phyloP scores from a whole-genome alignment of 2,113 vertebrate species.

The Hippocampus abdominalis region DNA sequence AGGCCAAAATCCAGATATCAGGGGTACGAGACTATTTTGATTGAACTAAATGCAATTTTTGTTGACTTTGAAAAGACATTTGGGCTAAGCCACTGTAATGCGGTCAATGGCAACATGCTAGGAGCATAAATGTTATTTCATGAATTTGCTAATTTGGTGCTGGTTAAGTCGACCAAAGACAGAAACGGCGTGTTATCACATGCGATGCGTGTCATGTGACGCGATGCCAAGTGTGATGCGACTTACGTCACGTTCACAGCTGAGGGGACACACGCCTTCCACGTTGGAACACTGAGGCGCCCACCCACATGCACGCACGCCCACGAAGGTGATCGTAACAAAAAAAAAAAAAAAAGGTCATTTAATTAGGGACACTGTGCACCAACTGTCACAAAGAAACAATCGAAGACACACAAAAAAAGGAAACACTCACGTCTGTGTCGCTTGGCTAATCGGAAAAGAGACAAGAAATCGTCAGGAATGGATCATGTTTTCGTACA shows the following conservation, averaged over 20 bases:
- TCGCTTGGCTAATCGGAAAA: constrained; percentile 43
- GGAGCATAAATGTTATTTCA: too few relatives aligned
- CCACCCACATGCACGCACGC: background rate
- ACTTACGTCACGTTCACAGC: constrained; percentile 72
- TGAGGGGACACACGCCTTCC: constrained; percentile 75
- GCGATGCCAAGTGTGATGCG: background rate
- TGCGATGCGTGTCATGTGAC: background rate
- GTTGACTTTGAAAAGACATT: too few relatives aligned
- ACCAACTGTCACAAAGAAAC: background rate
- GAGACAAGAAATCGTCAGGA: background rate
- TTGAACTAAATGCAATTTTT: too few relatives aligned
- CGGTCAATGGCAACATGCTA: too few relatives aligned
- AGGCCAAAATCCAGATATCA: too few relatives aligned
- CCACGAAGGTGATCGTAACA: background rate
- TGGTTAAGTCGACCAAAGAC: too few relatives aligned
- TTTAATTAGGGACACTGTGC: background rate
- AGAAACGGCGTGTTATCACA: background rate
- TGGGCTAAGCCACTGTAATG: too few relatives aligned
- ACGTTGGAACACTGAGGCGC: constrained; percentile 63
- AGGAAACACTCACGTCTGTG: constrained; percentile 59
- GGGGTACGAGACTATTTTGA: too few relatives aligned
- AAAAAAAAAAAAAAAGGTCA: background rate
- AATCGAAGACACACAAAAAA: background rate
- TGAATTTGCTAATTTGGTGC: too few relatives aligned
- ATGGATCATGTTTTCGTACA: too few relatives aligned